Conservation (phyloP, 2,113 vertebrate genomes). For the Megalops atlanticus region DNA sequence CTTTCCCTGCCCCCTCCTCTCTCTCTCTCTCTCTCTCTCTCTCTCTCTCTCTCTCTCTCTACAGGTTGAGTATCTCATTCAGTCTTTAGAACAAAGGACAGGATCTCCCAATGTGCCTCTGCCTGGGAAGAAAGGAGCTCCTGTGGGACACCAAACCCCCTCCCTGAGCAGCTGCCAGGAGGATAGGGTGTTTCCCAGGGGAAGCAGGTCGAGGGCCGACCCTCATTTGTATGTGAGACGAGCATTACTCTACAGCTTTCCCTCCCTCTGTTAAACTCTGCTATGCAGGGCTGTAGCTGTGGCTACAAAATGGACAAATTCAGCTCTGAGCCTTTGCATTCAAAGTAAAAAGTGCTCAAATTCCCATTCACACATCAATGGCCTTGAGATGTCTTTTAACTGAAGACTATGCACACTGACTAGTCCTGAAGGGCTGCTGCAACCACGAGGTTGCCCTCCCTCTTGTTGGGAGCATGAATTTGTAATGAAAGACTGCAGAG, state of each 20-base stretch:
- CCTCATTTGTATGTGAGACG: slow-evolving; percentile 12
- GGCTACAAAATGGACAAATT: neutral
- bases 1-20: slow-evolving; percentile 7
- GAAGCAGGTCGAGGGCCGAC: neutral
- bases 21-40: slow-evolving; percentile 11
- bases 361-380: no score
- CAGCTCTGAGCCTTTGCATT: slow-evolving; percentile 3
- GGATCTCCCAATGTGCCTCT: slow-evolving; percentile 23
- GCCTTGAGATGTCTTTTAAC: no score
- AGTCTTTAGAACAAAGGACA: slow-evolving; percentile 26
- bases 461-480: no score
- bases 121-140: slow-evolving; percentile 14
- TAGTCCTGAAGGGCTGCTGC: no score
- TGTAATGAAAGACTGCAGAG: no score
- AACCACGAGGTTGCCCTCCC: no score
- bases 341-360: neutral
- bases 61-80: slow-evolving; percentile 27
- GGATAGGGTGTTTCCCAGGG: slow-evolving; percentile 25
- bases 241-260: slow-evolving; percentile 2
- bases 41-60: neutral
- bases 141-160: slow-evolving; percentile 20
- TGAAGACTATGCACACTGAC: no score
- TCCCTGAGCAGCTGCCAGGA: slow-evolving; percentile 22
- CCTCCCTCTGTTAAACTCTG: neutral
- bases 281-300: neutral